A percentile compares a stretch with the other conserved stretches of the same genome.
These are phyloP conservation scores for Meiosimyza platycephala DNA, from an alignment of 2,888 invertebrate genomes.

Conservation along the genomic window DNA sequence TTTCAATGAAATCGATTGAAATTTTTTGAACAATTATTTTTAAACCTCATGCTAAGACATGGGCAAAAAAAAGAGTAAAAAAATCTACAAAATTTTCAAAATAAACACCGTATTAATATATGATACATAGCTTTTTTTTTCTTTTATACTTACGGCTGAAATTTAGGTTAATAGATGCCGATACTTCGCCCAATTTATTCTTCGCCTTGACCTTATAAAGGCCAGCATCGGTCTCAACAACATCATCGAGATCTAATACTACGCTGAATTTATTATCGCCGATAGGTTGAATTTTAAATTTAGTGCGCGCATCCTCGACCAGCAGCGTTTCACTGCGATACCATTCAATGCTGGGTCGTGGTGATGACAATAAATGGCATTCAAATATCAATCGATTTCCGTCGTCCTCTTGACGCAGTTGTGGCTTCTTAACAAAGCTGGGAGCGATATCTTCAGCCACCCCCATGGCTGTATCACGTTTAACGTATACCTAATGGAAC, in stretches of 20 bases:
- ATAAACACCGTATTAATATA: background rate
- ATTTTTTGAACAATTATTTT: no score
- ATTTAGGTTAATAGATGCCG: conserved; percentile 96
- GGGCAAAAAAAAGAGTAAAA: no score
- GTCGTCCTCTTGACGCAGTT: conserved; percentile 95
- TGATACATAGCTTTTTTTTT: background rate
- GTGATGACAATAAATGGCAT: conserved; percentile 88
- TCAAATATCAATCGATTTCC: conserved; percentile 95
- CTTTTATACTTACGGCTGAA: conserved; percentile 89
- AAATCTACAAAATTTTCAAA: no score
- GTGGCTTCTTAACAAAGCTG: conserved; percentile 98
- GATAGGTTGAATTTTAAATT: conserved; percentile 88
- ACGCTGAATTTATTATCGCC: conserved; percentile 88
- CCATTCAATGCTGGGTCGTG: conserved; percentile 93
- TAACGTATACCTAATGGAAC: no score
- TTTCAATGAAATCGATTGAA: no score
- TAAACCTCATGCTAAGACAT: no score
- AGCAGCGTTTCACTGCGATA: conserved; percentile 89
- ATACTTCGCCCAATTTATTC: conserved; percentile 97
- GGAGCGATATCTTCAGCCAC: conserved; percentile 91
- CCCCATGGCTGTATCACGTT: conserved; percentile 58
- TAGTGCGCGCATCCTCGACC: conserved; percentile 85
- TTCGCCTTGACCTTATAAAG: conserved; percentile 97
- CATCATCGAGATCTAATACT: conserved; percentile 93
- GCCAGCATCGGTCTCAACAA: conserved; percentile 94